Evolutionary conservation across 2,797 vertebrate species (phyloP), one percentile per base, ranked within the genome.

Genomic region (Hylomyscus alleni): DNA sequence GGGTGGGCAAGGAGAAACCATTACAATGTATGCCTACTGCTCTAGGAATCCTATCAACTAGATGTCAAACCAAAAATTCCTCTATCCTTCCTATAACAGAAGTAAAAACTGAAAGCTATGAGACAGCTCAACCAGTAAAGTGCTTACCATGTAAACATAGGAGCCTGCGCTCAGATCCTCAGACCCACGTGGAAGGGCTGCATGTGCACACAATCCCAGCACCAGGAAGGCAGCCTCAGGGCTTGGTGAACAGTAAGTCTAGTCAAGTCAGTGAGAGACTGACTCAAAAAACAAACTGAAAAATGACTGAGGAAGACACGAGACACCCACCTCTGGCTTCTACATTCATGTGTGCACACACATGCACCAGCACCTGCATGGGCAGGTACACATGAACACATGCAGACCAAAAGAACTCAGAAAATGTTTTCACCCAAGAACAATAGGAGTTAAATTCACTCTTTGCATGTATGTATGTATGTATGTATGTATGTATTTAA

Each of bases 381-480:
- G 56, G 17, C 82, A 84, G 3, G 22, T 12, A 52, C 44, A 86
- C 84, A 86, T 26, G 65, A 24, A 52, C 34, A 72, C 65, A 65
- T 20, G 77, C 3, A 65, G 17, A 34, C 40, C 54, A 7, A 93
- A 75, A 81, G n/a, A 2, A 89, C n/a, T 84, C 52, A 82, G 60
- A 75, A 78, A 84, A 95, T 58, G 47, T 34, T 65, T 86, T 83
- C 50, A 93, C 4, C 29, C 37, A 8, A 88, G 15, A 7, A 34
- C 14, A 93, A 80, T 40, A 80, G 92, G 14, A 93, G 20, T 96
- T 44, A 88, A 97, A 96, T 44, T 84, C 58, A 82, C 29, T 60
- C 60, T 84, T 65, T 4, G 15, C 22, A 76, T 1, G 6, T 15
- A 47, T 5, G 37, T 24, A 73, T 40, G 65, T 67, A 67, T 65